phyloP scores from a whole-genome alignment of 1,140 invertebrate genomes.

The Aporrectodea caliginosa region DNA sequence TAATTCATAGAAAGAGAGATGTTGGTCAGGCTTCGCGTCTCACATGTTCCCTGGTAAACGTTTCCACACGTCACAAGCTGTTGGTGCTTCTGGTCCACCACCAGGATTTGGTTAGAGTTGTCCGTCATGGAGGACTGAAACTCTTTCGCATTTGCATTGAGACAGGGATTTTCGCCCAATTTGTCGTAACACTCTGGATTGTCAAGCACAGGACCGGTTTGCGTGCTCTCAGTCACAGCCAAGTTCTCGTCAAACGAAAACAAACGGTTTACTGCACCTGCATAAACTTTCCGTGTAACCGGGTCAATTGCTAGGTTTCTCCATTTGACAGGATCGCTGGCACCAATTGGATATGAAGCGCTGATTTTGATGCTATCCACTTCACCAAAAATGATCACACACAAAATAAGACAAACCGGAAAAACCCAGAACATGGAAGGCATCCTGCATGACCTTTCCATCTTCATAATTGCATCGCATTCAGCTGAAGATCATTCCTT shows the following conservation, averaged over 20 bases:
- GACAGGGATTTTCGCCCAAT: conserved; percentile 8
- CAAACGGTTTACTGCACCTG: conserved; percentile 87
- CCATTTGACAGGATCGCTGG: not conserved
- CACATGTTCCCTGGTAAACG: conserved; percentile 80
- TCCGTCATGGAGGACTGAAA: conserved; percentile 72
- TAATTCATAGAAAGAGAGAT: conserved; percentile 60
- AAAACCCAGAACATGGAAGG: not conserved
- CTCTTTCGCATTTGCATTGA: conserved; percentile 17
- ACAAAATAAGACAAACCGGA: conserved; percentile 66
- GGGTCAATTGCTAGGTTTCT: conserved; percentile 73
- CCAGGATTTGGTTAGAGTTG: conserved; percentile 92
- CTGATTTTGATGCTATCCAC: not conserved
- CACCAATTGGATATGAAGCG: not conserved
- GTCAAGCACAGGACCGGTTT: conserved; percentile 59
- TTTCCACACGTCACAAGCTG: conserved; percentile 87
- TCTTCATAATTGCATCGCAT: too few species aligned
- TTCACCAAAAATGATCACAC: conserved; percentile 52
- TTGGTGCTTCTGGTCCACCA: conserved; percentile 85
- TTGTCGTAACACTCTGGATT: conserved; percentile 35
- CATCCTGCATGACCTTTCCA: not conserved
- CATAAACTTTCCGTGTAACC: conserved; percentile 82
- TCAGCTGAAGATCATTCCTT: not conserved
- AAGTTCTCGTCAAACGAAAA: conserved; percentile 81
- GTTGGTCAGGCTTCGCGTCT: conserved; percentile 79
- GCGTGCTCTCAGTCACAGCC: not conserved